Base-by-base conservation (phyloP, 2,113 vertebrate species). In the Monopterus albus region DNA sequence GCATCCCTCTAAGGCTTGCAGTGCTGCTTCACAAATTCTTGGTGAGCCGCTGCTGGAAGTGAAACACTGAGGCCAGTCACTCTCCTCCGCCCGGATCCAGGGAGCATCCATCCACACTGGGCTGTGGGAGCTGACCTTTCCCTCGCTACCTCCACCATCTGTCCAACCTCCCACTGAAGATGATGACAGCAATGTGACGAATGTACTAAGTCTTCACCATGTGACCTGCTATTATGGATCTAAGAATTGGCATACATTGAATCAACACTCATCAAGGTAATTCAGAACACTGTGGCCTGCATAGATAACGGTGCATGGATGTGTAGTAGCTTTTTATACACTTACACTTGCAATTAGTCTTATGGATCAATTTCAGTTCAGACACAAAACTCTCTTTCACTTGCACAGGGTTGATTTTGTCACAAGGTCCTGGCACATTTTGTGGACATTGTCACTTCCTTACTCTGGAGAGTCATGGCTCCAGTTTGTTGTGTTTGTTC, bases 221-320 rank as follows among this genome's bases (percentile, higher is more conserved):
- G 83, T 83, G 72, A 79, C 58, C 77, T 17, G 87, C 85, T 83
- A 57, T 55, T 75, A 92, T 93, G 92, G 92, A 91, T 83, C 57
- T 75, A 75, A 85, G 79, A 80, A 74, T 75, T 77, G 43, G 50
- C 72, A 75, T 40, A 65, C 84, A 79, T 66, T 92, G 89, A 93
- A 86, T 61, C 86, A 59, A 65, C 63, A 40, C 62, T 78, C 67
- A 71, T 76, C 73, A 68, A 91, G 92, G 92, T 93, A 88, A 65
- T 23, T 35, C 9, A 11, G 11, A 50, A 38, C 42, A 33, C 60
- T 38, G 18, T 12, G 47, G 10, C 47, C 31, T 53, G 9, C 29
- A 38, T 13, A 53, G 38, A 26, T 11, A 18, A 47, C n/a, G 17
- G 5, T 25, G 2, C 13, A 3, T 55, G 3, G 15, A 11, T 17